phyloP scores from a whole-genome alignment of 2,113 vertebrate species.

The Fulica atra region DNA sequence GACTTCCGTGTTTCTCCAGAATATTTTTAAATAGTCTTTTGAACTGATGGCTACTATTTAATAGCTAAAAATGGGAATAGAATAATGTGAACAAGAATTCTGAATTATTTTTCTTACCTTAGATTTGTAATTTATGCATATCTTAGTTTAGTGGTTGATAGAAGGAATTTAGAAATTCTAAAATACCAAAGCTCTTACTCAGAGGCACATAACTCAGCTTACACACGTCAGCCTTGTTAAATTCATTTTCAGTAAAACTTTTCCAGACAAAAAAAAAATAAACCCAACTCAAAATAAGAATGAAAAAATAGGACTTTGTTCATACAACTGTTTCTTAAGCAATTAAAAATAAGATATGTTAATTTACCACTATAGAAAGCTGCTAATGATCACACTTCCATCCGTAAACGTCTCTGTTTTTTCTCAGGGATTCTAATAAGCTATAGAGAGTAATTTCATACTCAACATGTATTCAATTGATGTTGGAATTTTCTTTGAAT shows the following conservation, averaged over 20 bases:
- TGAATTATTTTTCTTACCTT: background rate
- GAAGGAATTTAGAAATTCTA: background rate
- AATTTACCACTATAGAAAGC: background rate
- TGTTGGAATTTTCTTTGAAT: background rate
- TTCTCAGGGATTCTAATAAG: background rate
- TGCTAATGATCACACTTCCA: background rate
- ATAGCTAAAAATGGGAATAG: background rate
- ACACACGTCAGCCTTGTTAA: background rate
- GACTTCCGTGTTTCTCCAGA: background rate
- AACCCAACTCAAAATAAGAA: accelerated
- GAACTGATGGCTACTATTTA: background rate
- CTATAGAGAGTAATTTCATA: background rate
- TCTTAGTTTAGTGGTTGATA: background rate
- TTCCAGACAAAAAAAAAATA: background rate
- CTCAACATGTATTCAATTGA: background rate
- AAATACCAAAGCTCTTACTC: background rate
- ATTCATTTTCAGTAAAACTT: background rate
- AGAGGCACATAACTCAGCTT: background rate
- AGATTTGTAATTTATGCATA: background rate
- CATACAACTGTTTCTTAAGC: background rate
- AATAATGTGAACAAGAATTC: background rate
- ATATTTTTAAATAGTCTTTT: background rate
- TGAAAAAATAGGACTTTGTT: background rate
- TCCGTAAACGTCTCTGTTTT: background rate
- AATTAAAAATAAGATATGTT: background rate